Evolutionary conservation across 2,113 vertebrate species (phyloP).

Genomic region (Sinocyclocheilus anshuiensis): DNA sequence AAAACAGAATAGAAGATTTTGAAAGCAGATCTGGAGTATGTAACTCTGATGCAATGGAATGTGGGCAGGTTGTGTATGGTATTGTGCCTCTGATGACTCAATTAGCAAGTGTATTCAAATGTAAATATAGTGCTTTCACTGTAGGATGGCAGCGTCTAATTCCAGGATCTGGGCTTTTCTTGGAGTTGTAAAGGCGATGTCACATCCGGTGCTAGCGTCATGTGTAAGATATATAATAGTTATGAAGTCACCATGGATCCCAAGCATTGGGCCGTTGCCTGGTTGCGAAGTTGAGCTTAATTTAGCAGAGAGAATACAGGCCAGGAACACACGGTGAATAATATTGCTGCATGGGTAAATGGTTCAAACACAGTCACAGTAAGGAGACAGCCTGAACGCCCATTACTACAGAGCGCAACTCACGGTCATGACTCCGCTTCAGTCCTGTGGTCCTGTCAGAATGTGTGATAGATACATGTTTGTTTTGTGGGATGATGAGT

Average conservation of each 20-base stretch:
- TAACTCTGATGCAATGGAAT: constrained; percentile 40
- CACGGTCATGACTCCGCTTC: constrained; percentile 33
- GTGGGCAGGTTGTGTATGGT: constrained; percentile 53
- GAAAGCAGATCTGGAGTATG: background rate
- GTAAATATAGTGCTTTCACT: constrained; percentile 52
- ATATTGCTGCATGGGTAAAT: background rate
- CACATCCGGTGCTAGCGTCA: constrained; percentile 61
- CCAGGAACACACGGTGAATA: constrained; percentile 25
- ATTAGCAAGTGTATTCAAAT: constrained; percentile 64
- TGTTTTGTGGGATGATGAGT: no score
- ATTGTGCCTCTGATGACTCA: constrained; percentile 68
- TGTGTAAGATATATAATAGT: constrained; percentile 17
- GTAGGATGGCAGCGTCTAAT: constrained; percentile 69
- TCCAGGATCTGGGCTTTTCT: constrained; percentile 61
- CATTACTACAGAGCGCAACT: constrained; percentile 29
- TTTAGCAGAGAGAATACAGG: constrained; percentile 59
- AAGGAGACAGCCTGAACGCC: background rate
- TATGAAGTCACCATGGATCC: background rate
- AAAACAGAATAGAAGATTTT: background rate
- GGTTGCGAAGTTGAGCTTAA: constrained; percentile 56
- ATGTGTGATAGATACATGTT: no score
- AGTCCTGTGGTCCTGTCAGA: background rate
- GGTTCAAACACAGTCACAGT: constrained; percentile 20
- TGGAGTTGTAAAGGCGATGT: constrained; percentile 56
- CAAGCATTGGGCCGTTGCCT: constrained; percentile 58